Percentiles rank a stretch among this genome's conserved stretches.
These are phyloP conservation scores for Babylonia areolata DNA, from an alignment of 1,140 invertebrate genomes.

Conservation along the genomic window DNA sequence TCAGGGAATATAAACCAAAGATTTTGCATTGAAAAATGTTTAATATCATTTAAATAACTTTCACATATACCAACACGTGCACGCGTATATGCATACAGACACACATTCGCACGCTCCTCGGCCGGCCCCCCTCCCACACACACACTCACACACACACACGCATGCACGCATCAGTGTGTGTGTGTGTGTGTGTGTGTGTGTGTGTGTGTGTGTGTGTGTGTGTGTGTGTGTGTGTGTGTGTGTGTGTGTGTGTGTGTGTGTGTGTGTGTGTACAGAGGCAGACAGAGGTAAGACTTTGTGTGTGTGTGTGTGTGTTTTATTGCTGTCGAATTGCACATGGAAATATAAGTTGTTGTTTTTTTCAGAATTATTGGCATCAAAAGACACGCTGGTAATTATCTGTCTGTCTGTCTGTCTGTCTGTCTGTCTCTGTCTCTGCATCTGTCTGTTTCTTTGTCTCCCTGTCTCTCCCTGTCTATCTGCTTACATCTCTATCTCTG, in stretches of 20 bases:
- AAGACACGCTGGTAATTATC: too few relatives aligned
- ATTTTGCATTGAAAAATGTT: too few relatives aligned
- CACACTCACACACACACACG: too few relatives aligned
- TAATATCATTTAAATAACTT: too few relatives aligned
- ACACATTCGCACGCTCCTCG: too few relatives aligned
- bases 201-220: background rate
- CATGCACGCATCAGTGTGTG: background rate
- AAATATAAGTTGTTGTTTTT: background rate
- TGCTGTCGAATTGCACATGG: background rate
- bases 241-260: background rate
- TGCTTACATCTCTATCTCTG: background rate
- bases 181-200: constrained; percentile 3
- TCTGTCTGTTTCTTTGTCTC: background rate
- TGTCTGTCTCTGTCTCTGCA: background rate
- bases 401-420: background rate
- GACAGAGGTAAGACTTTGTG: background rate
- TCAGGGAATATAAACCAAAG: too few relatives aligned
- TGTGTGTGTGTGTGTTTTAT: background rate
- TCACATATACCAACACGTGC: too few relatives aligned
- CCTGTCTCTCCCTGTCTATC: background rate
- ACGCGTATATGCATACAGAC: too few relatives aligned
- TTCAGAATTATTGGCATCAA: background rate
- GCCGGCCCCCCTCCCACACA: too few relatives aligned
- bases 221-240: background rate
- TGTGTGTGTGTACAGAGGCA: background rate